phyloP scores from a whole-genome alignment of 2,888 invertebrate species.

The Drosophila anomelani region DNA sequence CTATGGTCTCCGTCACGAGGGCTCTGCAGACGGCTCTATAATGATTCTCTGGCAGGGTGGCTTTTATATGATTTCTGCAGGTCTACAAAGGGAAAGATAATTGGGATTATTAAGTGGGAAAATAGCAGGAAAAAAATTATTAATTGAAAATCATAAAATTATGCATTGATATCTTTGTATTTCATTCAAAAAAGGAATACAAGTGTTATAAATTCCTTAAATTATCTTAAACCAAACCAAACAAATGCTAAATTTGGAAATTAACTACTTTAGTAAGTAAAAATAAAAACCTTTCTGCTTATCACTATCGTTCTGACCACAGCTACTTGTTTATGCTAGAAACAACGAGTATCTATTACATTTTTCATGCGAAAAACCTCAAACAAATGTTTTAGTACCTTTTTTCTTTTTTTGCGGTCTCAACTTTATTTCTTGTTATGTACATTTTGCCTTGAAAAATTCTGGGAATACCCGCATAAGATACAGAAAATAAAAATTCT shows the following conservation, averaged over 20 bases:
- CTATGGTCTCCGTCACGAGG: conserved; percentile 95
- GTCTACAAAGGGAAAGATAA: conserved; percentile 80
- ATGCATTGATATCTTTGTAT: not conserved
- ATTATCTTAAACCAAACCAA: too few relatives aligned
- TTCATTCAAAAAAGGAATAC: not conserved
- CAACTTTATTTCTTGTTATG: not conserved
- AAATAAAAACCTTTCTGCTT: not conserved
- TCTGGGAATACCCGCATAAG: conserved; percentile 11
- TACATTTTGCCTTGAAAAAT: conserved; percentile 4
- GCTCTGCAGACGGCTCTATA: conserved; percentile 97
- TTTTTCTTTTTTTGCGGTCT: conserved; percentile 1
- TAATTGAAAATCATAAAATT: too few relatives aligned
- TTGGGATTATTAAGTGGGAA: not conserved
- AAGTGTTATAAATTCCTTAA: too few relatives aligned
- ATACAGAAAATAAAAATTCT: conserved; percentile 13
- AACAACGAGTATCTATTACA: conserved; percentile 2
- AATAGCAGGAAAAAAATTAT: not conserved
- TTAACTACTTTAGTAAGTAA: not conserved
- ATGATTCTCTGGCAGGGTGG: conserved; percentile 85
- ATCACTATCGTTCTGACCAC: not conserved
- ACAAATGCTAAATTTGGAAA: not conserved
- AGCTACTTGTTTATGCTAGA: not conserved
- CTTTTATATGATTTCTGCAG: conserved; percentile 86
- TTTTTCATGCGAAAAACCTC: conserved; percentile 12
- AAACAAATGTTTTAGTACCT: not conserved